A percentile compares a stretch with the other conserved stretches of the same genome.
These are phyloP conservation scores for Trogon surrucura DNA, from an alignment of 2,113 vertebrate species.

Conservation along the genomic window DNA sequence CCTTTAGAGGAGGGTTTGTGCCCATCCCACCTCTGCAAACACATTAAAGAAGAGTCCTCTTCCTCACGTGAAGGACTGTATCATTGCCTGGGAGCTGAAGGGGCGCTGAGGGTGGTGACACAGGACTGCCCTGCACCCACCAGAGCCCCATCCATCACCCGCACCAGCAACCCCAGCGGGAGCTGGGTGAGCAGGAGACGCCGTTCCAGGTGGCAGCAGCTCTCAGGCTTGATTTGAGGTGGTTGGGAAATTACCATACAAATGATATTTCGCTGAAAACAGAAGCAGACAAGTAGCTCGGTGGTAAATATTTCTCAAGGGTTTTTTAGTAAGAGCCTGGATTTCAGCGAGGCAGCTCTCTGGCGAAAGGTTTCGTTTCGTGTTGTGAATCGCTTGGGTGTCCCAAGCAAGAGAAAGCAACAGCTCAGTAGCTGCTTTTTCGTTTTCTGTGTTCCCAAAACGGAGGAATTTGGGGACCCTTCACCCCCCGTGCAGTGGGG, in stretches of 20 bases:
- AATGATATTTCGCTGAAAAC: background rate
- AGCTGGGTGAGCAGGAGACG: background rate
- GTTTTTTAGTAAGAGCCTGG: background rate
- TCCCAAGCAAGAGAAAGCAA: background rate
- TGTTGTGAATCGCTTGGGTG: background rate
- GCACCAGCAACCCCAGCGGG: accelerated
- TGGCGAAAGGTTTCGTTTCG: background rate
- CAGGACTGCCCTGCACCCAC: too few relatives aligned
- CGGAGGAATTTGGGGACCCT: background rate
- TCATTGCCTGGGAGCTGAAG: background rate
- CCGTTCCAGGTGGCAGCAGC: background rate
- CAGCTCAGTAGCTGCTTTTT: background rate
- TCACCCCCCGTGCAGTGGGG: accelerated
- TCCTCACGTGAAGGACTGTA: accelerated
- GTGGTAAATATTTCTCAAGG: background rate
- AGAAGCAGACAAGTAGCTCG: accelerated
- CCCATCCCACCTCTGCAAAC: background rate
- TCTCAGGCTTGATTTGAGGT: background rate
- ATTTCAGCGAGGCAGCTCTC: background rate
- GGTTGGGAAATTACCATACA: background rate
- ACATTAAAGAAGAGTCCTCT: accelerated
- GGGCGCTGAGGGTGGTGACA: accelerated
- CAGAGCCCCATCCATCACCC: accelerated
- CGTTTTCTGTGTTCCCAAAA: background rate
- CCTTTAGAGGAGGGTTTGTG: background rate